Evolutionary conservation across 2,113 vertebrate genomes (phyloP), one percentile per base, ranked within the genome.

Genomic region (Montifringilla adamsi): DNA sequence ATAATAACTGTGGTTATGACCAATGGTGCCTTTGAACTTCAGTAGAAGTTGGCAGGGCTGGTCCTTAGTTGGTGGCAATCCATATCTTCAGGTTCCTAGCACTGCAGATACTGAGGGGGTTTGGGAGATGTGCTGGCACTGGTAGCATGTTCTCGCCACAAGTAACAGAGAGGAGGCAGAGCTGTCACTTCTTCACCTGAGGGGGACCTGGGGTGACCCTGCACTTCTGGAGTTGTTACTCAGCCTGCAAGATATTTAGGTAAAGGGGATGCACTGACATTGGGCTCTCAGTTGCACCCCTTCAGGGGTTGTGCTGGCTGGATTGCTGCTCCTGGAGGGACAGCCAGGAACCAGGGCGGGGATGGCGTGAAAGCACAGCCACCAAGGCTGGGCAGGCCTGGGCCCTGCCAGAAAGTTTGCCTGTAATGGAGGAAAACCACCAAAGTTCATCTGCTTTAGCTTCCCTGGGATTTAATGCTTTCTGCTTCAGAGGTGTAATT

Each of bases 231-330:
- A 50, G 8, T 50, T 0, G 0, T 58, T 55, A 49, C 20, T 68
- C 3, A 5, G 30, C 6, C 11, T 43, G 39, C 0, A 2, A 50
- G 43, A 11, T 21, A 10, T 47, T 79, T 69, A 46, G 66, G 37
- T 46, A 55, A 68, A 82, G 6, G 15, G 9, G 31, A 37, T 1
- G 7, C 18, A 2, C 9, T 26, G 53, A 15, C 31, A 23, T 3
- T 0, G 2, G 6, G 12, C 1, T 1, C 28, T 55, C 0, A 1
- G 31, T 2, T 41, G 33, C 20, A 43, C 5, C 28, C n/a, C 9
- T 76, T 20, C 30, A 30, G 55, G 15, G 5, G 5, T 79, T 2
- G 0, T 33, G 39, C 37, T 14, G 12, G 47, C 41, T 83, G 21
- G 33, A 23, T 15, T 27, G 6, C 19, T 39, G 52, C 24, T 75